A percentile compares a stretch with the other conserved stretches of the same genome.
phyloP scores from a whole-genome alignment of 2,113 vertebrate genomes.

The human region DNA sequence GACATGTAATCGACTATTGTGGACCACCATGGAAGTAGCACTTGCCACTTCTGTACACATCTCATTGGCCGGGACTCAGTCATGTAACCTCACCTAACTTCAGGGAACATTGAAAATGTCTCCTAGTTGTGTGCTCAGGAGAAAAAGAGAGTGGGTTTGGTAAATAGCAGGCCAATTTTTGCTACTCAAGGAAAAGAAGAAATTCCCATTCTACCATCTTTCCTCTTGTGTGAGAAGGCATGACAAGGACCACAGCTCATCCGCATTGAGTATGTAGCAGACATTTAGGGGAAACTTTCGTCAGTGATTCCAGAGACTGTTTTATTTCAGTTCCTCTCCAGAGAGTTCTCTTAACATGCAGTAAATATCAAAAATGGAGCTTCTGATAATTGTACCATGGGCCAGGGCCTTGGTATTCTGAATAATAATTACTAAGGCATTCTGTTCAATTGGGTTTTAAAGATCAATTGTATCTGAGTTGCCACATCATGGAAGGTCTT shows the following conservation, averaged over 20 bases:
- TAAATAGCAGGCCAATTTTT: neutral
- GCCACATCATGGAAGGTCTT: neutral
- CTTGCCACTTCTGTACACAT: rapidly evolving
- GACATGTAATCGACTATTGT: rapidly evolving
- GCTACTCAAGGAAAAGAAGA: neutral
- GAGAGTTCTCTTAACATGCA: neutral
- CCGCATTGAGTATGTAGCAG: no score
- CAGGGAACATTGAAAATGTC: no score
- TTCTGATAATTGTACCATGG: rapidly evolving
- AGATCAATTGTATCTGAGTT: neutral
- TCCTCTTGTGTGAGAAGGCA: neutral
- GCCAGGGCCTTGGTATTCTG: neutral
- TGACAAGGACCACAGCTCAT: rapidly evolving
- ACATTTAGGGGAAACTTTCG: no score
- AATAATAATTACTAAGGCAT: neutral
- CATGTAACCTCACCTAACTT: rapidly evolving
- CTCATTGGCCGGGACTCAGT: rapidly evolving
- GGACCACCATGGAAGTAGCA: rapidly evolving
- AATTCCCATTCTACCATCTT: no score
- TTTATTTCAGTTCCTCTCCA: neutral
- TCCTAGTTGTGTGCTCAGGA: neutral
- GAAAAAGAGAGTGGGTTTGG: neutral
- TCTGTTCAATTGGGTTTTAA: neutral
- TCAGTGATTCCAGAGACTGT: no score
- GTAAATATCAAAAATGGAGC: neutral